Conservation (phyloP, 2,113 vertebrate species). For the Protobothrops flavoviridis region DNA sequence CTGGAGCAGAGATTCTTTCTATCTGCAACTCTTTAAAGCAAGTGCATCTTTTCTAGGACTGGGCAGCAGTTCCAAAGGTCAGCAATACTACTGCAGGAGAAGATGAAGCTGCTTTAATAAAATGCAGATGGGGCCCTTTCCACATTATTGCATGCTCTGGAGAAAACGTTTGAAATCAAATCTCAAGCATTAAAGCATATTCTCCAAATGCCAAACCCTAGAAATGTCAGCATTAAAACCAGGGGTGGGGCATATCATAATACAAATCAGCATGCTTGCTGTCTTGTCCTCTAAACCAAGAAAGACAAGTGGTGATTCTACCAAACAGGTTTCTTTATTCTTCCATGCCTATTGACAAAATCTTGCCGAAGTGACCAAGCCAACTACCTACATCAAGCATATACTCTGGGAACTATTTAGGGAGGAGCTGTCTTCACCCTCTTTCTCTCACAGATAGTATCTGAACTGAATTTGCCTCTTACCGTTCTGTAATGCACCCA, state of each 20-base stretch:
- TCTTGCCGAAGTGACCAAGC: neutral
- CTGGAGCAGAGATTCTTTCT: neutral
- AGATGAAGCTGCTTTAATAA: neutral
- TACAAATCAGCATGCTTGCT: neutral
- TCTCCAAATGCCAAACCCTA: neutral
- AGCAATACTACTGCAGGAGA: neutral
- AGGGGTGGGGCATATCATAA: neutral
- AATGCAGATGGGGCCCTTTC: neutral
- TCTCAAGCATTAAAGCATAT: neutral
- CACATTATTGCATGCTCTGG: neutral
- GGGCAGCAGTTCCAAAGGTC: neutral
- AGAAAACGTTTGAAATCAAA: neutral
- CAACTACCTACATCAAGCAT: neutral
- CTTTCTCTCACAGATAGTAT: neutral
- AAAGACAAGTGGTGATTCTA: neutral
- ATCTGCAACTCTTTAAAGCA: neutral
- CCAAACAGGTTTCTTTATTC: neutral
- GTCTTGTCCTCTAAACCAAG: neutral
- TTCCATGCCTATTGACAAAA: neutral
- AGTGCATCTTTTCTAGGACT: neutral
- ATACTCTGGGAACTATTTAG: neutral
- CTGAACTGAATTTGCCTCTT: neutral
- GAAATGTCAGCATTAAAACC: neutral
- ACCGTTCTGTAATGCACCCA: neutral
- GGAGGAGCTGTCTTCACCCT: neutral